These are phyloP conservation scores for Gortyna flavago DNA, from an alignment of 2,888 invertebrate genomes.

Conservation along the genomic window DNA sequence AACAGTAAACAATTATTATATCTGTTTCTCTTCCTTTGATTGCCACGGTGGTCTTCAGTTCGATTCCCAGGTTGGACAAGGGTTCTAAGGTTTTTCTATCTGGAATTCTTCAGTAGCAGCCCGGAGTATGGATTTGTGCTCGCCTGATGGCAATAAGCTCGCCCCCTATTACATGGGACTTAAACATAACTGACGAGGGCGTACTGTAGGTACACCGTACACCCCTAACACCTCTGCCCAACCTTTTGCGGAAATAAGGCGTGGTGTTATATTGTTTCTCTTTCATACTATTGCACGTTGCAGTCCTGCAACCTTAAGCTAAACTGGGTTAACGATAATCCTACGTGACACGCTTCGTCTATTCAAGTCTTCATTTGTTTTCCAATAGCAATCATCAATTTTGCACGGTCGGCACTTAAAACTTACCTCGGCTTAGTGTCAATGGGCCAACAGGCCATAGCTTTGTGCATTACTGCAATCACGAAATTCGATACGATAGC, in stretches of 20 bases:
- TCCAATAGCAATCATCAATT: constrained; percentile 49
- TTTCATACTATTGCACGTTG: not conserved
- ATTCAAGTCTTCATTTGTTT: constrained; percentile 41
- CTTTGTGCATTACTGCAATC: constrained; percentile 34
- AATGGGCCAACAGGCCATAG: constrained; percentile 30
- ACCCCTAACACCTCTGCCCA: not conserved
- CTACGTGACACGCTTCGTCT: constrained; percentile 54
- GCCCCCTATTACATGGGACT: not conserved
- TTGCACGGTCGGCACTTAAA: constrained; percentile 34
- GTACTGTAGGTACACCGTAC: not conserved
- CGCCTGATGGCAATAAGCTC: not conserved
- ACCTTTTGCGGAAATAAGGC: not conserved
- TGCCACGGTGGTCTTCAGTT: not conserved
- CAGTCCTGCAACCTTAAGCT: constrained; percentile 4
- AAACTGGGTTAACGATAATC: constrained; percentile 53
- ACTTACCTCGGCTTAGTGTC: constrained; percentile 19
- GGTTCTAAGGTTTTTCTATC: not conserved
- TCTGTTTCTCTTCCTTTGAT: not conserved
- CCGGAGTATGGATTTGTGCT: not conserved
- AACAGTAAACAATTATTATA: not conserved
- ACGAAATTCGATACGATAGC: constrained; percentile 47
- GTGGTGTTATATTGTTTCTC: not conserved
- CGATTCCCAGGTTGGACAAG: not conserved
- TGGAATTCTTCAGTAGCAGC: not conserved
- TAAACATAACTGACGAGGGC: not conserved